Evolutionary conservation across 2,113 vertebrate species (phyloP).

Genomic region (Prolemur simus): DNA sequence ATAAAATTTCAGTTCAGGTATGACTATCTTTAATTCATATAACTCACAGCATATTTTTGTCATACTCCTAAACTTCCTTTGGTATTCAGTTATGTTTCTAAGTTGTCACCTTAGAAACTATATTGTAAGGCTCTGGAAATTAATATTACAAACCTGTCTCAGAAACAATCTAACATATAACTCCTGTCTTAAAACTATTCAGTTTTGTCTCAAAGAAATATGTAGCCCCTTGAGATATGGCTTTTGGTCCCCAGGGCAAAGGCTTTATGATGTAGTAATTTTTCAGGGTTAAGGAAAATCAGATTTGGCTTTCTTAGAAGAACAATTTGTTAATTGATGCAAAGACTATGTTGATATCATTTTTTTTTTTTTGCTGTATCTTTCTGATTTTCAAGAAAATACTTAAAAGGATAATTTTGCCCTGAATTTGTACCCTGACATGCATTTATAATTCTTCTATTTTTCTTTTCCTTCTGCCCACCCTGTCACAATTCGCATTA

Average conservation of each 20-base stretch:
- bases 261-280: not conserved
- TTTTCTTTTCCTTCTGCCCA: slow-evolving; percentile 15
- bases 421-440: not conserved
- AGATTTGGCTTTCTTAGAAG: not conserved
- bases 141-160: not conserved
- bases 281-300: slow-evolving; percentile 55
- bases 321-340: not conserved
- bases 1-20: not conserved
- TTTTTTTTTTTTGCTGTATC: not conserved
- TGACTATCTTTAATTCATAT: not conserved
- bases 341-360: not conserved
- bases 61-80: not conserved
- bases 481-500: not conserved
- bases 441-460: not conserved
- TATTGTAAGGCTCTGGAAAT: not conserved
- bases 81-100: not conserved
- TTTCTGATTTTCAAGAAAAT: slow-evolving; percentile 34
- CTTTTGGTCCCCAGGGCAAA: not conserved
- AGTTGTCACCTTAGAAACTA: not conserved
- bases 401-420: not conserved
- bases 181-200: not conserved
- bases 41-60: not conserved
- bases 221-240: not conserved
- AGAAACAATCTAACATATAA: not conserved
- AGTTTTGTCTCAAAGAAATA: slow-evolving; percentile 41